Evolutionary conservation across 2,888 invertebrate species (phyloP).

Genomic region (Amblyjoppa proteus): DNA sequence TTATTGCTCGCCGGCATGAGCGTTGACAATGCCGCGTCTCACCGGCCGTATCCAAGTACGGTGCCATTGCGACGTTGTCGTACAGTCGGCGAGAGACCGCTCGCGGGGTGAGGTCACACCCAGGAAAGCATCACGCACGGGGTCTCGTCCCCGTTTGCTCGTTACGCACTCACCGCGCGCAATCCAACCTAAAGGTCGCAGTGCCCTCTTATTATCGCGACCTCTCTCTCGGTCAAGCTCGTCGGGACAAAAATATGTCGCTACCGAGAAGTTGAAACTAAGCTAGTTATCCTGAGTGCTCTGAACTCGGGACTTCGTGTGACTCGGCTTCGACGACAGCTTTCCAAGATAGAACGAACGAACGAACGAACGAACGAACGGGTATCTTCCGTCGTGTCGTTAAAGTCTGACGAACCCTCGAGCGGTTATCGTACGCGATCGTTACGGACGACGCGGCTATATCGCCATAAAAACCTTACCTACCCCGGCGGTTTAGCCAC

Average conservation of each 20-base stretch:
- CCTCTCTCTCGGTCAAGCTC: neutral
- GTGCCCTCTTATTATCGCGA: constrained; percentile 35
- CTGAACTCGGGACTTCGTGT: neutral
- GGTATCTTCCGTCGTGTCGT: neutral
- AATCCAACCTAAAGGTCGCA: constrained; percentile 18
- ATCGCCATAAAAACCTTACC: constrained; percentile 35
- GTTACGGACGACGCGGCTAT: constrained; percentile 27
- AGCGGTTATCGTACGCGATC: constrained; percentile 39
- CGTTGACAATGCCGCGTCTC: constrained; percentile 47
- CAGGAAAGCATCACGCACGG: constrained; percentile 39
- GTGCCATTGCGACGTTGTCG: constrained; percentile 50
- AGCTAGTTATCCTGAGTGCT: constrained; percentile 16
- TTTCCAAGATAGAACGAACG: neutral
- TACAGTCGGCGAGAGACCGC: constrained; percentile 38
- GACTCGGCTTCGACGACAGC: neutral
- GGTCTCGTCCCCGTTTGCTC: constrained; percentile 17
- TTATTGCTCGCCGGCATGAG: constrained; percentile 49
- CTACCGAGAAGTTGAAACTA: constrained; percentile 32
- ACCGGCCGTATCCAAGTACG: constrained; percentile 5
- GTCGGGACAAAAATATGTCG: neutral
- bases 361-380: neutral
- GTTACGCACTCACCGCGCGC: constrained; percentile 44
- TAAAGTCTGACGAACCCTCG: constrained; percentile 31
- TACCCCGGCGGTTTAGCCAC: constrained; percentile 11
- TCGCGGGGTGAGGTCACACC: constrained; percentile 62